Evolutionary conservation across 2,888 invertebrate genomes (phyloP).

Genomic region (Troides oblongomaculatus): DNA sequence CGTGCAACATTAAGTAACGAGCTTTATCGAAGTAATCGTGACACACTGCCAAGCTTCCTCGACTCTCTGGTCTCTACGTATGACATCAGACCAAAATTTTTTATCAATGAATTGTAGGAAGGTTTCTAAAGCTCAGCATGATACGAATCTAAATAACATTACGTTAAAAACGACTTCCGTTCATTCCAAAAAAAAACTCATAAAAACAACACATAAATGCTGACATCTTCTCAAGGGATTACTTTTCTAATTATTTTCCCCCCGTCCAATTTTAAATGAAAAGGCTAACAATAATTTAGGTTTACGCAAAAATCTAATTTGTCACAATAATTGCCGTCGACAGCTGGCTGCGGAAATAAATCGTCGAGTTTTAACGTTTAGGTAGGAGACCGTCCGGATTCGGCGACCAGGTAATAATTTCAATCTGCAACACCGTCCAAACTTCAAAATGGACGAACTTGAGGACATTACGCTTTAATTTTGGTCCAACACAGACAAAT

Average conservation of each 20-base stretch:
- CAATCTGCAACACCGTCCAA: slow-evolving; percentile 65
- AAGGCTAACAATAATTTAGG: slow-evolving; percentile 40
- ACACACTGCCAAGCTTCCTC: slow-evolving; percentile 52
- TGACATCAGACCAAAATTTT: slow-evolving; percentile 48
- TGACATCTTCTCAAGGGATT: background rate
- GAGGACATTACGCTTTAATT: slow-evolving; percentile 72
- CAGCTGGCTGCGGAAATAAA: slow-evolving; percentile 72
- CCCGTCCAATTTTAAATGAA: slow-evolving; percentile 5
- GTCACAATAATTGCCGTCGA: slow-evolving; percentile 66
- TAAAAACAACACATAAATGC: background rate
- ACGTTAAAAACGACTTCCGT: background rate
- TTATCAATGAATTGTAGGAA: slow-evolving; percentile 42
- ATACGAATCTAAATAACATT: slow-evolving; percentile 1
- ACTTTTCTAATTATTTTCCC: background rate
- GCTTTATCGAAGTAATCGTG: slow-evolving; percentile 50
- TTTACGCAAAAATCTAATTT: slow-evolving; percentile 61
- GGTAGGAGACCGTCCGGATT: slow-evolving; percentile 40
- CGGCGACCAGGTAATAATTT: slow-evolving; percentile 70
- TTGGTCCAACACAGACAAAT: slow-evolving; percentile 60
- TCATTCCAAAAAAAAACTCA: background rate
- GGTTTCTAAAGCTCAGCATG: slow-evolving; percentile 31
- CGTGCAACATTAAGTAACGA: slow-evolving; percentile 48
- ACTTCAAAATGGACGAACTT: slow-evolving; percentile 70
- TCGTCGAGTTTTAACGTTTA: slow-evolving; percentile 65
- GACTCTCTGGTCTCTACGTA: slow-evolving; percentile 39